Evolutionary conservation across 2,888 invertebrate species (phyloP), one percentile per base, ranked within the genome.

Genomic region (Caenorhabditis becei): DNA sequence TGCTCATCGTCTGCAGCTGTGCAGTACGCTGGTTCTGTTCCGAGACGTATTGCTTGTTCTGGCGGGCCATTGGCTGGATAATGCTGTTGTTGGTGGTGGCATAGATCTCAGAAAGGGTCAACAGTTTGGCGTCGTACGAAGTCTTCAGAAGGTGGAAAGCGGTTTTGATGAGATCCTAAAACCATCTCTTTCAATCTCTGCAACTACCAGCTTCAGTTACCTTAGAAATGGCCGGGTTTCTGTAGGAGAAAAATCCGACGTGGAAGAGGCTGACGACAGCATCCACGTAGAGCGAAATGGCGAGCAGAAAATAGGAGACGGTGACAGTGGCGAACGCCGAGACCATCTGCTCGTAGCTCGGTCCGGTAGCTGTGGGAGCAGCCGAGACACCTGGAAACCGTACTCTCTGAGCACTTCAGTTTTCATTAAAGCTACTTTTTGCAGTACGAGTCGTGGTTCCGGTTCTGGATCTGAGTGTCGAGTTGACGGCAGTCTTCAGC

Each of bases 141-240:
- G 61, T 54, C 66, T 80, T 80, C 70, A 80, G 18, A 32, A 75
- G 59, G 28, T 80, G 80, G 54, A 23, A 70, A 0, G 75, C 66
- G 0, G 80, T 80, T 18, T 70, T 75, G 51, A 75, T 70, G 20
- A 80, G 35, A 63, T 80, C 75, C 72, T 56, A 18, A 18, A 56
- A 56, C 20, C 2, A 3, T 4, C 18, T 7, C 7, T 2, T 49
- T 4, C 4, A 20, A 20, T n/a, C 14, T 5, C 41, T 18, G 11
- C 4, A 49, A 18, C 20, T 20, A 20, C 5, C 3, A 16, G 44
- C 14, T 4, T 18, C 7, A 11, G 3, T 5, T 49, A 32, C 56
- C 32, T 80, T 80, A n/a, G 80, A 63, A 3, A 70, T 59, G 1
- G 67, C 47, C 51, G 80, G 74, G 24, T 70, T 70, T 28, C 75